These are phyloP conservation scores for Enteromius radiatus DNA, from an alignment of 2,797 vertebrate genomes.

Conservation along the genomic window DNA sequence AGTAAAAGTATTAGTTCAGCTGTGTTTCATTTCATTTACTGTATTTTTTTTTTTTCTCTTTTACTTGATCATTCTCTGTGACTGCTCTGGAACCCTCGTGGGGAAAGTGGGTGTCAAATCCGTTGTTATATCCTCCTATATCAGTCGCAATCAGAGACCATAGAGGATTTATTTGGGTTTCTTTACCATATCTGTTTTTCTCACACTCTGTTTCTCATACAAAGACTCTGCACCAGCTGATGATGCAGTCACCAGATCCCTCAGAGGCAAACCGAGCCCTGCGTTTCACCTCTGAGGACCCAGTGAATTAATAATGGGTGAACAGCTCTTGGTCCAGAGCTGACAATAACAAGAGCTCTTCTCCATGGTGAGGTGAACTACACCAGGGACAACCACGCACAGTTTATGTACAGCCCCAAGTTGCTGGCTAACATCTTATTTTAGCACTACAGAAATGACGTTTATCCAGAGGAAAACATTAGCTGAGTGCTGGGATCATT, in stretches of 20 bases:
- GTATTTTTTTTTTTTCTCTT: neutral
- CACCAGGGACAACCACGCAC: slow-evolving; percentile 8
- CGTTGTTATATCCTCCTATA: neutral
- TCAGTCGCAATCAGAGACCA: slow-evolving; percentile 11
- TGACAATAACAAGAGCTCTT: slow-evolving; percentile 53
- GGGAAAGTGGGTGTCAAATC: slow-evolving; percentile 1
- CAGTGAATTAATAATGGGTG: slow-evolving; percentile 82
- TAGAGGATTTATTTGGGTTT: slow-evolving; percentile 7
- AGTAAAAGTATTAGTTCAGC: neutral
- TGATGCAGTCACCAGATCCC: slow-evolving; percentile 74
- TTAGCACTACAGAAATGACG: neutral
- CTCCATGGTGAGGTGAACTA: slow-evolving; percentile 39
- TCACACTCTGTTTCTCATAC: slow-evolving; percentile 12
- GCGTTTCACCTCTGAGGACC: slow-evolving; percentile 70
- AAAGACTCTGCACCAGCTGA: slow-evolving; percentile 60
- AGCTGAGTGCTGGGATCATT: neutral
- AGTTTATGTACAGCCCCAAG: neutral
- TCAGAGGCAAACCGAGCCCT: slow-evolving; percentile 73
- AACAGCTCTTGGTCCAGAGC: slow-evolving; percentile 67
- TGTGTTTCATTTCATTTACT: neutral
- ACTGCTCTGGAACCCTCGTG: neutral
- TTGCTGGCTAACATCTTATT: slow-evolving; percentile 10
- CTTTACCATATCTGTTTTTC: slow-evolving; percentile 15
- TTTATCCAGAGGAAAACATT: neutral
- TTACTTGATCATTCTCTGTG: neutral